Percentiles rank a stretch among this genome's conserved stretches.
phyloP scores from a whole-genome alignment of 1,140 invertebrate species.

The Drosophila pallidifrons region DNA sequence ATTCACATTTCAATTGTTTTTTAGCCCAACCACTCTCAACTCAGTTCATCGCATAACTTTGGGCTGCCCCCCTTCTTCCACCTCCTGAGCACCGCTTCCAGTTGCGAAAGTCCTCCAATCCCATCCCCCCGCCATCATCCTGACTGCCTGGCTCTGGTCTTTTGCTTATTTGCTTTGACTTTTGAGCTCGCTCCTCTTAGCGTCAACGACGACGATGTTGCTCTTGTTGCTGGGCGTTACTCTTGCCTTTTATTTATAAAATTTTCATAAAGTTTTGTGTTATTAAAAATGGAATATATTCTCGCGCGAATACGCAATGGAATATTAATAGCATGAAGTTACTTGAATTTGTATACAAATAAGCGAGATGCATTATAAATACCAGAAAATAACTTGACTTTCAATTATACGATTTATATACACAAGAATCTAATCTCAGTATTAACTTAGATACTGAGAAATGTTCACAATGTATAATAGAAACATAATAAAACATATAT shows the following conservation, averaged over 20 bases:
- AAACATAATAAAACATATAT: too few species aligned
- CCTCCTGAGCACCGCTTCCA: too few species aligned
- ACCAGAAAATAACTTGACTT: not conserved
- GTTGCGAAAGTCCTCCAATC: conserved; percentile 18
- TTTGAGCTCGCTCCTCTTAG: conserved; percentile 52
- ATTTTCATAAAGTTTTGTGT: conserved; percentile 77
- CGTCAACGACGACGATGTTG: conserved; percentile 22
- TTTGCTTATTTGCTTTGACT: conserved; percentile 69
- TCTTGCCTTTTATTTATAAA: conserved; percentile 66
- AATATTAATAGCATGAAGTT: conserved; percentile 76
- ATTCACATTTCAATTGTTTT: conserved; percentile 80
- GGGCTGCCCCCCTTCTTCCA: not conserved
- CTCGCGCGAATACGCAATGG: conserved; percentile 72
- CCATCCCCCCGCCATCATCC: not conserved
- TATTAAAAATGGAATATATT: conserved; percentile 80
- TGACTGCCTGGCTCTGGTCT: conserved; percentile 24
- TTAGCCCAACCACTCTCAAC: conserved; percentile 27
- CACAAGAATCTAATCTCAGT: not conserved
- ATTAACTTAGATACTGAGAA: too few species aligned
- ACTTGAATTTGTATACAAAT: conserved; percentile 63
- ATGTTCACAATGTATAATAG: too few species aligned
- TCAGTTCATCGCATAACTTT: conserved; percentile 57
- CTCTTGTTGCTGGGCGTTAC: conserved; percentile 21
- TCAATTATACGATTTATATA: not conserved
- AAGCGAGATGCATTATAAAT: not conserved